A percentile compares a stretch with the other conserved stretches of the same genome.
phyloP scores from a whole-genome alignment of 2,113 vertebrate genomes.

The Hepsetus odoe region DNA sequence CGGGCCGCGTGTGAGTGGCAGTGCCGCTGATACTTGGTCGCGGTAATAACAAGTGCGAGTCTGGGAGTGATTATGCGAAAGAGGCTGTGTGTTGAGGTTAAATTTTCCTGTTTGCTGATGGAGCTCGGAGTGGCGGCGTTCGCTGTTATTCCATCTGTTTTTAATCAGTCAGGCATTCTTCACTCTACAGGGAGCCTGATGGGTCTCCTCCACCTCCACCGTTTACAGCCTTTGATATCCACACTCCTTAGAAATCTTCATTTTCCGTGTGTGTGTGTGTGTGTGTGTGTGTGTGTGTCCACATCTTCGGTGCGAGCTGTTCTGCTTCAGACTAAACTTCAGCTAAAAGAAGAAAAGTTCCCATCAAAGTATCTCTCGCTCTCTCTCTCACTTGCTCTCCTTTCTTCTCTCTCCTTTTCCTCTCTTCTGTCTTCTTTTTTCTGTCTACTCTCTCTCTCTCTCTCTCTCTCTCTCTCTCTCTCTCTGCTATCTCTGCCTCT shows the following conservation, averaged over 20 bases:
- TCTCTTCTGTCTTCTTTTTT: not conserved
- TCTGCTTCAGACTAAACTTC: constrained; percentile 14
- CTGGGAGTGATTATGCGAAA: constrained; percentile 83
- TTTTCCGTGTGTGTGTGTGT: constrained; percentile 28
- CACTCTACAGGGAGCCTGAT: constrained; percentile 76
- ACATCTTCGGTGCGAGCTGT: not conserved
- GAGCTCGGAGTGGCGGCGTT: constrained; percentile 80
- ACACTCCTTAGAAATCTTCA: constrained; percentile 53
- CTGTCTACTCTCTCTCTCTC: not conserved
- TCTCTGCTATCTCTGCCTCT: not conserved
- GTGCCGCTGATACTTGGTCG: constrained; percentile 65
- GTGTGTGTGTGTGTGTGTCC: not conserved
- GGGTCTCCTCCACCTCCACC: constrained; percentile 76
- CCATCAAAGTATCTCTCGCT: constrained; percentile 29
- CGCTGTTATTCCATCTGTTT: constrained; percentile 87
- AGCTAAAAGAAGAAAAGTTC: constrained; percentile 33
- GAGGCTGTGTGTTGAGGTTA: constrained; percentile 79
- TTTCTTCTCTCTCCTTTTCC: not conserved
- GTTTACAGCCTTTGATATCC: constrained; percentile 74
- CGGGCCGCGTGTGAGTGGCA: constrained; percentile 71
- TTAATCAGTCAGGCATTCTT: constrained; percentile 85
- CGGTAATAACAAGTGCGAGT: constrained; percentile 79
- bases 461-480: not conserved
- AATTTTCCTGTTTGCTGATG: constrained; percentile 88
- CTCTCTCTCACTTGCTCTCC: not conserved